Evolutionary conservation across 2,797 vertebrate genomes (phyloP).

Genomic region (Scomberomorus guttatus): DNA sequence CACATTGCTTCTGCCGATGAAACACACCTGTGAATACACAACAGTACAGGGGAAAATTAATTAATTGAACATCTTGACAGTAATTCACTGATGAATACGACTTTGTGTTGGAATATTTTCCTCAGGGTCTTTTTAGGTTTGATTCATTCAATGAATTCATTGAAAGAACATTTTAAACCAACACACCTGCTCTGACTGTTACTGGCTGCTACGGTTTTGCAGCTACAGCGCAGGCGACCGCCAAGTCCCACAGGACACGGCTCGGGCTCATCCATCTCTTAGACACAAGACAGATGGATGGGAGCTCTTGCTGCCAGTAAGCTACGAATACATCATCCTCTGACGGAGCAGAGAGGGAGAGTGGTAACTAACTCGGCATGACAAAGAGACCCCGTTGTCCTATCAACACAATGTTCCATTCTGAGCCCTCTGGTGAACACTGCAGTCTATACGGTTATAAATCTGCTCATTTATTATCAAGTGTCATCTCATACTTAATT

Average conservation of each 20-base stretch:
- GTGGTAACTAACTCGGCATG: conserved; percentile 40
- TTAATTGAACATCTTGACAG: background rate
- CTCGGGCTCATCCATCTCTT: conserved; percentile 54
- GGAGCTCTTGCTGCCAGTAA: conserved; percentile 39
- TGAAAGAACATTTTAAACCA: background rate
- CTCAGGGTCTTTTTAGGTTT: background rate
- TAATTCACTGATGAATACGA: background rate
- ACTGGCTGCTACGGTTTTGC: conserved; percentile 1
- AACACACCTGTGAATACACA: conserved; percentile 90
- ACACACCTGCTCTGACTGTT: background rate
- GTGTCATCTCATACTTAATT: conserved; percentile 41
- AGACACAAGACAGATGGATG: conserved; percentile 57
- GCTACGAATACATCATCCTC: conserved; percentile 44
- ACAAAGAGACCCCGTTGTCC: conserved; percentile 41
- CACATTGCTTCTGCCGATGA: conserved; percentile 96
- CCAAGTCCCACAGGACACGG: conserved; percentile 31
- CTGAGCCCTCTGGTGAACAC: conserved; percentile 18
- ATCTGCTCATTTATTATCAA: conserved; percentile 51
- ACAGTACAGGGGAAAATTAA: background rate
- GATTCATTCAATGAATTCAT: background rate
- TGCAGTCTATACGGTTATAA: conserved; percentile 34
- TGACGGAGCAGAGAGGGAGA: conserved; percentile 39
- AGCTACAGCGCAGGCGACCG: background rate
- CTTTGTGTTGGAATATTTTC: background rate
- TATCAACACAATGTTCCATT: conserved; percentile 29